Evolutionary conservation across 2,113 vertebrate genomes (phyloP).

Genomic region (Hepsetus odoe): DNA sequence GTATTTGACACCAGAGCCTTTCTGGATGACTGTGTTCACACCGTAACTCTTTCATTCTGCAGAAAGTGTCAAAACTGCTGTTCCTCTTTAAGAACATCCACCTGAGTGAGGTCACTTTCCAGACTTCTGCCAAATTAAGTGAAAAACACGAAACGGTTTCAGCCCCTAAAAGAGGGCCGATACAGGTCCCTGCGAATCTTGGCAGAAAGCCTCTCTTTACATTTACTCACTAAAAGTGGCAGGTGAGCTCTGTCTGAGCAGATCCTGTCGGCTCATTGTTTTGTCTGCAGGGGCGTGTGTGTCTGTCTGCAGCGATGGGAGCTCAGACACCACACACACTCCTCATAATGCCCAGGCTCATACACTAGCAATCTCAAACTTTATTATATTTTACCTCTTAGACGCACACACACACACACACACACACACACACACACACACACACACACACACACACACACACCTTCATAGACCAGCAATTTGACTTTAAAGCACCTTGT

Average conservation of each 20-base stretch:
- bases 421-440: too few relatives aligned
- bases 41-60: not conserved
- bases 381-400: not conserved
- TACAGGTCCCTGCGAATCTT: not conserved
- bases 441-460: not conserved
- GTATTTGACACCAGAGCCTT: too few relatives aligned
- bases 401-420: too few relatives aligned
- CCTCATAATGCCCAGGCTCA: not conserved
- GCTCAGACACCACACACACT: conserved; percentile 20
- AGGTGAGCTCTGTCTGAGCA: conserved; percentile 37
- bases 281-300: conserved; percentile 28
- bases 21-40: too few relatives aligned
- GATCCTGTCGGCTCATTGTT: conserved; percentile 43
- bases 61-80: too few relatives aligned
- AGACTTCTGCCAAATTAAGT: too few relatives aligned
- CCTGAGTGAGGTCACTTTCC: too few relatives aligned
- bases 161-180: not conserved
- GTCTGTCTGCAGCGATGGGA: conserved; percentile 25
- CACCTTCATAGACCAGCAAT: not conserved
- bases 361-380: not conserved
- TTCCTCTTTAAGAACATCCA: too few relatives aligned
- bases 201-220: not conserved
- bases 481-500: not conserved
- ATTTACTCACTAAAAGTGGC: not conserved
- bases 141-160: too few relatives aligned